phyloP scores from a whole-genome alignment of 2,888 invertebrate species.

The Neoaliturus tenellus region DNA sequence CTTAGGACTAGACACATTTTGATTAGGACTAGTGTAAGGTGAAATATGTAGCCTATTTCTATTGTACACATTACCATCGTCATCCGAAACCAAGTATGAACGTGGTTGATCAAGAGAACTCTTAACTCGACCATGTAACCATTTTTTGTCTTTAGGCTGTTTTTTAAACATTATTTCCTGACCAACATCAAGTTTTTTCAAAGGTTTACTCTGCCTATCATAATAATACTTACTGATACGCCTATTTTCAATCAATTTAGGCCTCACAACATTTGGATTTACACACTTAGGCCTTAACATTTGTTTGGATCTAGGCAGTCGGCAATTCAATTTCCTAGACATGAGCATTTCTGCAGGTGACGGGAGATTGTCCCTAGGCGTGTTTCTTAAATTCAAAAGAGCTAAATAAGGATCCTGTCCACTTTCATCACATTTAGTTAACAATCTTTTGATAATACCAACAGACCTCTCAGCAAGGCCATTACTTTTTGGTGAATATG shows the following conservation, averaged over 20 bases:
- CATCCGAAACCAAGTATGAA: conserved; percentile 33
- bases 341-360: conserved; percentile 49
- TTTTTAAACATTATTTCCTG: conserved; percentile 43
- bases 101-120: conserved; percentile 24
- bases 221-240: background rate
- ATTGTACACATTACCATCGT: conserved; percentile 4
- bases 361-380: conserved; percentile 26
- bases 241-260: background rate
- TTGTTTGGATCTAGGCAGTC: conserved; percentile 21
- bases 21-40: background rate
- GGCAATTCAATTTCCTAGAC: conserved; percentile 46
- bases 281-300: conserved; percentile 10
- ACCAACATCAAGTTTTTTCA: conserved; percentile 16
- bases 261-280: conserved; percentile 1
- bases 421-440: conserved; percentile 36
- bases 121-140: conserved; percentile 28
- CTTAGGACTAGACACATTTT: background rate
- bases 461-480: conserved; percentile 52
- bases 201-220: conserved; percentile 27
- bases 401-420: conserved; percentile 50
- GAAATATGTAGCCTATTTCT: conserved; percentile 1
- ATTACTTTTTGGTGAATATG: conserved; percentile 42
- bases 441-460: conserved; percentile 34
- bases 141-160: conserved; percentile 12
- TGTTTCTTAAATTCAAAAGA: conserved; percentile 47